These are phyloP conservation scores for Drosophila falleni DNA, from an alignment of 2,888 invertebrate species.

Conservation along the genomic window DNA sequence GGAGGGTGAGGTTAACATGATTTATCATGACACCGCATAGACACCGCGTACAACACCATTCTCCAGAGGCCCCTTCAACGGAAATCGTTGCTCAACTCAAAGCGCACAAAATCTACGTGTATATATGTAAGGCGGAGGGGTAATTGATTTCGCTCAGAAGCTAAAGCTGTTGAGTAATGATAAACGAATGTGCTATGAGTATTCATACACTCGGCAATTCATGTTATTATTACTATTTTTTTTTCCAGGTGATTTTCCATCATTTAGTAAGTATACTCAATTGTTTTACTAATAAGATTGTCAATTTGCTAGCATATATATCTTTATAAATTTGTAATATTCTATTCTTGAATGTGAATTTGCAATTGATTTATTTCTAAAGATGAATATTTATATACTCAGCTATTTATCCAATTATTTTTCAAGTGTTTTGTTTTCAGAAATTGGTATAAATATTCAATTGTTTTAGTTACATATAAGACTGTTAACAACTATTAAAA, in stretches of 20 bases:
- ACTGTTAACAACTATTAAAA: too few relatives aligned
- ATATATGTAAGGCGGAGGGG: constrained; percentile 12
- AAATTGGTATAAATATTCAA: background rate
- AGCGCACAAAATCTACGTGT: background rate
- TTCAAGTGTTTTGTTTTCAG: background rate
- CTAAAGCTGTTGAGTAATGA: constrained; percentile 14
- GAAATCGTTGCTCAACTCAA: constrained; percentile 3
- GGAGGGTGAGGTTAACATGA: constrained; percentile 26
- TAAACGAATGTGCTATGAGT: constrained; percentile 4
- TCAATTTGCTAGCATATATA: background rate
- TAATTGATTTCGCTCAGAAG: constrained; percentile 40
- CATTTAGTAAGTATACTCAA: background rate
- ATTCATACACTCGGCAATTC: background rate
- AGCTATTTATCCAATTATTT: background rate
- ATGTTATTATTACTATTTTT: background rate
- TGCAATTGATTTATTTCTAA: background rate
- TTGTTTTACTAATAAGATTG: background rate
- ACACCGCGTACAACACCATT: background rate
- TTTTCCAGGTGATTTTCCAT: background rate
- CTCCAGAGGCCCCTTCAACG: constrained; percentile 1
- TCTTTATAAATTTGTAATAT: background rate
- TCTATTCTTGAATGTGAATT: background rate
- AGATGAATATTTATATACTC: background rate
- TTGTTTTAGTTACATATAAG: too few relatives aligned
- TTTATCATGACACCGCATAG: constrained; percentile 38